A percentile compares a stretch with the other conserved stretches of the same genome.
Conservation (phyloP, 2,888 invertebrate genomes). For the Ormia ochracea region DNA sequence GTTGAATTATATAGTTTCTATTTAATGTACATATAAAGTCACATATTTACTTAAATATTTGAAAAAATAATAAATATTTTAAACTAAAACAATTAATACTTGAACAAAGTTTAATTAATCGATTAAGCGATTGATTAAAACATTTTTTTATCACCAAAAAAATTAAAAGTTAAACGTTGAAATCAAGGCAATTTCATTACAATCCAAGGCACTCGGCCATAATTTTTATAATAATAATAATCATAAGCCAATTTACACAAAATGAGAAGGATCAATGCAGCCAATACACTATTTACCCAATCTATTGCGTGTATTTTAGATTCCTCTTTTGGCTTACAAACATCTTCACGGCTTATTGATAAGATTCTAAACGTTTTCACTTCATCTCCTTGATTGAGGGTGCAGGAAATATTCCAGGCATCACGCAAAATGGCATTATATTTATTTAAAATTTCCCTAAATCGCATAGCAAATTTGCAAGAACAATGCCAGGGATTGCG, state of each 20-base stretch:
- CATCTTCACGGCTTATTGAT: slow-evolving; percentile 82
- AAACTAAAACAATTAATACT: slow-evolving; percentile 15
- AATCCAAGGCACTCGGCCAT: slow-evolving; percentile 89
- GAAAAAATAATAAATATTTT: slow-evolving; percentile 32
- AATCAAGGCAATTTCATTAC: slow-evolving; percentile 85
- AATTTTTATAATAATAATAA: slow-evolving; percentile 87
- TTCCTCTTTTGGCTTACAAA: slow-evolving; percentile 80
- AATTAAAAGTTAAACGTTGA: neutral
- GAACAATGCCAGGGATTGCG: slow-evolving; percentile 90
- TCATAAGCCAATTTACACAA: slow-evolving; percentile 87
- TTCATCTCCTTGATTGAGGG: slow-evolving; percentile 78
- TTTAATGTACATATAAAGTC: slow-evolving; percentile 50
- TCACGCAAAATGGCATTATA: slow-evolving; percentile 85
- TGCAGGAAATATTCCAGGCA: slow-evolving; percentile 83
- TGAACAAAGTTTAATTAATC: neutral
- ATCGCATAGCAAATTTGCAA: slow-evolving; percentile 86
- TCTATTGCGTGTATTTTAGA: slow-evolving; percentile 83
- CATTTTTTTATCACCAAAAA: slow-evolving; percentile 17
- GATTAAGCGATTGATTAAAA: neutral
- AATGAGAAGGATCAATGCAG: slow-evolving; percentile 83
- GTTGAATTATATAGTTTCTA: slow-evolving; percentile 2
- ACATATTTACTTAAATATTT: slow-evolving; percentile 59
- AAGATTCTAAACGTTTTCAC: slow-evolving; percentile 80
- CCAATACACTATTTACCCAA: slow-evolving; percentile 84
- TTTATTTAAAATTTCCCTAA: slow-evolving; percentile 83